These are phyloP conservation scores for Aporophyla lueneburgensis DNA, from an alignment of 2,888 invertebrate genomes.

Conservation along the genomic window DNA sequence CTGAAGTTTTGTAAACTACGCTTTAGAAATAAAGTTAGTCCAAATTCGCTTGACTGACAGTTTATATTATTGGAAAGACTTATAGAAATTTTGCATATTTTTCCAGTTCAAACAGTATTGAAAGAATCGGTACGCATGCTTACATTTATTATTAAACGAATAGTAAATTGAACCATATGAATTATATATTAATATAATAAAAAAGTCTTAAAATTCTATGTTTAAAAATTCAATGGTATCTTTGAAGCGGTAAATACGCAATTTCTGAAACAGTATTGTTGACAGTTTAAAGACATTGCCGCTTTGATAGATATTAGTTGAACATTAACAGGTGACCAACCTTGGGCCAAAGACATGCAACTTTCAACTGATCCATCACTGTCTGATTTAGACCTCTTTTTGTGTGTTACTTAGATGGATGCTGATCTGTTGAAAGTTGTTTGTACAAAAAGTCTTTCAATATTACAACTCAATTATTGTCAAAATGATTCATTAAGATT, in stretches of 20 bases:
- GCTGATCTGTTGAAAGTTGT: constrained; percentile 59
- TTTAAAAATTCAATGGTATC: constrained; percentile 51
- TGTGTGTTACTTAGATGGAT: constrained; percentile 11
- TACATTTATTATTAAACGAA: constrained; percentile 65
- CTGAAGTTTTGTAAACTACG: constrained; percentile 74
- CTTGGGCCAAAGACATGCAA: constrained; percentile 43
- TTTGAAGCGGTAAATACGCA: constrained; percentile 46
- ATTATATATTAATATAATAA: constrained; percentile 15
- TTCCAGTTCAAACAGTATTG: constrained; percentile 84
- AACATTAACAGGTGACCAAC: constrained; percentile 33
- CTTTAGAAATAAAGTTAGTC: constrained; percentile 76
- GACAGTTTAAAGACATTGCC: not conserved
- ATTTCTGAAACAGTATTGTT: not conserved
- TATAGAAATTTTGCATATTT: constrained; percentile 78
- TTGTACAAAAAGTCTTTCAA: constrained; percentile 62
- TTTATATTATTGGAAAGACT: constrained; percentile 70
- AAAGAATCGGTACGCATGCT: constrained; percentile 87
- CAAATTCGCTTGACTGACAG: constrained; percentile 69
- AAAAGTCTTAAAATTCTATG: constrained; percentile 23
- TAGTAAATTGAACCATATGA: constrained; percentile 47
- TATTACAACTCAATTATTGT: constrained; percentile 46
- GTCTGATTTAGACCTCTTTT: not conserved
- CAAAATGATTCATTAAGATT: constrained; percentile 5
- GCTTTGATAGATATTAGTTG: constrained; percentile 52
- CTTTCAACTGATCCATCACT: constrained; percentile 50